phyloP scores from a whole-genome alignment of 2,797 vertebrate genomes.

The Iguana delicatissima region DNA sequence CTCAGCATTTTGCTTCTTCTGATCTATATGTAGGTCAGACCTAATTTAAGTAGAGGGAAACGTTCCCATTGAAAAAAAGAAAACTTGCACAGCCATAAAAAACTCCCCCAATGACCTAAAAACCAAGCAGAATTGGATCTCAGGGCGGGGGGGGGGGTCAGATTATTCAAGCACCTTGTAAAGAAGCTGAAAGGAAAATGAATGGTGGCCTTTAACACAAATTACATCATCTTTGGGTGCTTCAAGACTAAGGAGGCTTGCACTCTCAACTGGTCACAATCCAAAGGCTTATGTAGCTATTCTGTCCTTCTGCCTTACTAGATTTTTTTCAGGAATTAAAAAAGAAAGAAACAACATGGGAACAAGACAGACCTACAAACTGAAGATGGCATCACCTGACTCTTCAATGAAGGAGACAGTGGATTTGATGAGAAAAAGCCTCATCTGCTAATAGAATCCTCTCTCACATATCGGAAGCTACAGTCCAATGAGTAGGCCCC shows the following conservation, averaged over 20 bases:
- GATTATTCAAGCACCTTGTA: background rate
- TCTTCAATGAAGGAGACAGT: too few species aligned
- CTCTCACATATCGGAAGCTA: background rate
- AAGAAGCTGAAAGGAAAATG: background rate
- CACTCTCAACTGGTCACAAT: too few species aligned
- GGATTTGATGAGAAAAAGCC: too few species aligned
- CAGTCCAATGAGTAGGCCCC: background rate
- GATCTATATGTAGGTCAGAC: background rate
- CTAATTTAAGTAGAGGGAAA: background rate
- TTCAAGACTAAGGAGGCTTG: too few species aligned
- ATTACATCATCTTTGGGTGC: too few species aligned
- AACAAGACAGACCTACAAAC: too few species aligned
- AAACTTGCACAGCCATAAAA: background rate
- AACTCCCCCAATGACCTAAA: background rate
- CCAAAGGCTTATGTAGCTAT: too few species aligned
- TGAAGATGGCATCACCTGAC: too few species aligned
- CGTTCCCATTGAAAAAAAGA: background rate
- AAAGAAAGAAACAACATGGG: too few species aligned
- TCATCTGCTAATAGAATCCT: background rate
- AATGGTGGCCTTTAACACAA: background rate
- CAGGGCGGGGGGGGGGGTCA: too few species aligned
- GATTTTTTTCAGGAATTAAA: too few species aligned
- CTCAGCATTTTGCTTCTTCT: background rate
- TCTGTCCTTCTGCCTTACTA: too few species aligned
- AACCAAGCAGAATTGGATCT: background rate